These are phyloP conservation scores for Lethenteron camtschaticum DNA, from an alignment of 2,113 vertebrate genomes.

Conservation along the genomic window DNA sequence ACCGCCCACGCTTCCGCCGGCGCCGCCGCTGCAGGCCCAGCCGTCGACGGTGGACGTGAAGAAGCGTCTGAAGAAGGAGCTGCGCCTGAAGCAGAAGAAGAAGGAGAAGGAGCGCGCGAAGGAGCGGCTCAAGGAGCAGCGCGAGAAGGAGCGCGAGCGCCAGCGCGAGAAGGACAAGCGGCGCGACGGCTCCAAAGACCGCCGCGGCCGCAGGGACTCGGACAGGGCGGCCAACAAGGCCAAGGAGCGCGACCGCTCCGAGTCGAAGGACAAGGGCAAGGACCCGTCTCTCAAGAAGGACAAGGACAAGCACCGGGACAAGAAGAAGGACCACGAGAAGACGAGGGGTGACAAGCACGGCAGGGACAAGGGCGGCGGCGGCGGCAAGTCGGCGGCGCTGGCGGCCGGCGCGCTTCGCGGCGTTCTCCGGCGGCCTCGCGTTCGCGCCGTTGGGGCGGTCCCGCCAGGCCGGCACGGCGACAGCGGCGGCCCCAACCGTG, in stretches of 20 bases:
- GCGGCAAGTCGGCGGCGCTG: too few relatives aligned
- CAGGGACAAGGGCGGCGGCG: too few relatives aligned
- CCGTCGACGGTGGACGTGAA: constrained; percentile 37
- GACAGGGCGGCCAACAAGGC: constrained; percentile 29
- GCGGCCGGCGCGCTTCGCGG: too few relatives aligned
- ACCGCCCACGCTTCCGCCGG: too few relatives aligned
- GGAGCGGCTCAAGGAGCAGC: constrained; percentile 28
- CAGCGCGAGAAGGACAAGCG: constrained; percentile 46
- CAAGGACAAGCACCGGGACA: constrained; percentile 74
- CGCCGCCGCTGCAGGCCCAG: too few relatives aligned
- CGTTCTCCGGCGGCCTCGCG: too few relatives aligned
- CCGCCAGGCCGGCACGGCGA: too few relatives aligned
- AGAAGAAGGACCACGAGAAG: constrained; percentile 73
- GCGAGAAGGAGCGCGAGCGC: constrained; percentile 40
- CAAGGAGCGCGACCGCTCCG: constrained; percentile 36
- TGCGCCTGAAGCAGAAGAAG: constrained; percentile 67
- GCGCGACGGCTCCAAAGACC: constrained; percentile 24
- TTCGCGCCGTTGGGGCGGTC: too few relatives aligned
- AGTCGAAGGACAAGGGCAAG: constrained; percentile 33
- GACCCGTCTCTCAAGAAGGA: constrained; percentile 45
- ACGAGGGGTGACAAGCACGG: constrained; percentile 10
- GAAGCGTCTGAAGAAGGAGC: constrained; percentile 77
- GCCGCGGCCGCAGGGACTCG: constrained; percentile 39
- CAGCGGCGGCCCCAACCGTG: too few relatives aligned
- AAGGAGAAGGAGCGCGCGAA: constrained; percentile 58